Base-by-base conservation (phyloP, 2,888 invertebrate genomes). In the Mamestra brassicae region DNA sequence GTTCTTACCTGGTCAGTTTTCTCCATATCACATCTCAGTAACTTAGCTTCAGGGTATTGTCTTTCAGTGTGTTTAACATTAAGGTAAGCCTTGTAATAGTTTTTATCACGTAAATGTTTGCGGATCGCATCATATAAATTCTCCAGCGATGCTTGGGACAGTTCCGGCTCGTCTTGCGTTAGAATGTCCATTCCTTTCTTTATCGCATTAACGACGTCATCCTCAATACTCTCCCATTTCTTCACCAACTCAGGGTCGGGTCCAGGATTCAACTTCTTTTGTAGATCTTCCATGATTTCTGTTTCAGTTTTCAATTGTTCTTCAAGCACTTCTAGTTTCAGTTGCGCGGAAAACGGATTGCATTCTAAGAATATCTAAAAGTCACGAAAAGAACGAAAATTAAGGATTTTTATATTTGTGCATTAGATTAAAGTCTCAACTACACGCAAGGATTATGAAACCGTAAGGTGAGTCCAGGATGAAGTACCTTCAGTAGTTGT, bases 331-430 rank as follows among this genome's bases (percentile, higher is more conserved):
- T 97, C 95, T 26, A 95, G 90, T 87, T 95, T 96, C 87, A 98
- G 97, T 95, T 97, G 97, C 0, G 98, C 97, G n/a, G 98, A 98
- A 93, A 98, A 99, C 6, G 98, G 98, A 95, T 99, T 99, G 84
- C 97, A 97, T 92, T 98, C 97, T 58, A 99, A 94, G 92, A 99
- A 98, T 26, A 97, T 97, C 95, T 97, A 93, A 70, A 62, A 34
- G 2, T 38, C n/a, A 38, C 4, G 4, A 47, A 47, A 47, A 47
- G 13, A 47, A 47, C 13, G 47, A 47, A 11, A 15, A 47, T 47
- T 47, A 47, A 47, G 15, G 47, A 47, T 47, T 11, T 47, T 47
- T 47, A 47, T 47, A 47, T 42, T 42, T 38, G 26, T 26, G 26
- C 26, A 26, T 26, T 26, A 26, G 45, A 45, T 45, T 45, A 45